Evolutionary conservation across 2,888 invertebrate genomes (phyloP), one percentile per base, ranked within the genome.

Genomic region (Coremacera marginata): DNA sequence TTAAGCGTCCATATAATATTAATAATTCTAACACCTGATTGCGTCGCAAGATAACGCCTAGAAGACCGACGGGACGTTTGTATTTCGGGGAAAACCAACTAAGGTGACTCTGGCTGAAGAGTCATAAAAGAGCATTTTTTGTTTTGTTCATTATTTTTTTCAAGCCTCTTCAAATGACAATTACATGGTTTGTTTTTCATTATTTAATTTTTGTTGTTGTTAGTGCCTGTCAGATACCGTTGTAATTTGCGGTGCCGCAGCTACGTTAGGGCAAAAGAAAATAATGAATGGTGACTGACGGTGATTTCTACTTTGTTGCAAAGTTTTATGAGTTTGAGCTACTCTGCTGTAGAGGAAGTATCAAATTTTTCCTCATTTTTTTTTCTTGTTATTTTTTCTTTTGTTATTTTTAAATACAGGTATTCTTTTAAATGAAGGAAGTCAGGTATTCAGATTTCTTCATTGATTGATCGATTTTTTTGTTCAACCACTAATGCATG

Each of bases 391-490:
- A 2, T 55, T 55, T 8, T 55, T 55, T 55, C 19, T 55, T 55
- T 55, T 22, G n/a, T 22, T 19, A 19, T 55, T 7, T 8, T 55
- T 55, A 11, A 44, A 44, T 44, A 7, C 44, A 44, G 44, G 11
- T 44, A 44, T 44, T 11, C 14, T 44, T 44, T 44, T 1, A 14
- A 44, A 44, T 7, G 44, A 44, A 60, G 27, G 60, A 63, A 63
- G 22, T 3, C 2, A 34, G 63, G 34, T 63, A 63, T 63, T 63
- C 34, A 63, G 34, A 63, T 68, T 25, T 22, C 22, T 57, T 37
- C 34, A 67, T 67, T 67, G 67, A 49, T 49, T 67, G 67, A 49
- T 68, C 51, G 51, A 14, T 68, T 68, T 51, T 70, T 55, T n/a
- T 19, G n/a, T 68, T 0, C 11, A 44, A 16, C 22, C 49, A 51